Conservation (phyloP, 2,888 invertebrate genomes). For the Acleris laterana region DNA sequence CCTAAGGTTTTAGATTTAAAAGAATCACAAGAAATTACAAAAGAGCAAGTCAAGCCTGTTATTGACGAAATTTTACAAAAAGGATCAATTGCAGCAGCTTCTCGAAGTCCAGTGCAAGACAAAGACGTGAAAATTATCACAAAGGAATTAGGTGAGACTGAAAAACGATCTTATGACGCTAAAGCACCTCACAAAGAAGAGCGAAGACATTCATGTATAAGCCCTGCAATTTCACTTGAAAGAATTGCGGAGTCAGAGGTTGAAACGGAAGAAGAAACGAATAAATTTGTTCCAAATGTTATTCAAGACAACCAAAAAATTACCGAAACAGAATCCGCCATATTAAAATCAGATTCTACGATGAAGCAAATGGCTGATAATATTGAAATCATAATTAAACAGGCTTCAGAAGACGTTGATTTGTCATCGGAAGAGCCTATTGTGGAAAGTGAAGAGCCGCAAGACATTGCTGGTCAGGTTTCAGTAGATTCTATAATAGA, state of each 20-base stretch:
- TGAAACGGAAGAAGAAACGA: conserved; percentile 72
- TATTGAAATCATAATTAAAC: conserved; percentile 80
- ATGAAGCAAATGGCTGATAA: conserved; percentile 83
- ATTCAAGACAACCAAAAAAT: conserved; percentile 45
- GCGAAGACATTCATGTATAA: conserved; percentile 77
- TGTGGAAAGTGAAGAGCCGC: conserved; percentile 50
- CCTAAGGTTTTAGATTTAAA: conserved; percentile 59
- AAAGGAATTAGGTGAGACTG: conserved; percentile 71
- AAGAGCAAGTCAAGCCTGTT: conserved; percentile 73
- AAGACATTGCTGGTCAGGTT: conserved; percentile 68
- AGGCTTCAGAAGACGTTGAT: conserved; percentile 78
- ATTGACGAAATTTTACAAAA: conserved; percentile 77
- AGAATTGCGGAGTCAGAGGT: conserved; percentile 77
- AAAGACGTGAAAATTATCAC: conserved; percentile 69
- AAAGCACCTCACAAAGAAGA: conserved; percentile 78
- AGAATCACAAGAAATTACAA: conserved; percentile 67
- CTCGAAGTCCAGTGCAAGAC: conserved; percentile 68
- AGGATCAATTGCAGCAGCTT: conserved; percentile 68
- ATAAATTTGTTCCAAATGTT: conserved; percentile 45
- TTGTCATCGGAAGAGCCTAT: conserved; percentile 69
- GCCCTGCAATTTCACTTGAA: conserved; percentile 77
- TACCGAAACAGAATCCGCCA: conserved; percentile 51
- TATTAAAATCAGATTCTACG: conserved; percentile 78
- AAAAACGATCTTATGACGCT: conserved; percentile 77
- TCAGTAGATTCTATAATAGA: conserved; percentile 79